Percentiles rank a stretch among this genome's conserved stretches.
phyloP scores from a whole-genome alignment of 2,113 vertebrate genomes.

The Seriola rivoliana region DNA sequence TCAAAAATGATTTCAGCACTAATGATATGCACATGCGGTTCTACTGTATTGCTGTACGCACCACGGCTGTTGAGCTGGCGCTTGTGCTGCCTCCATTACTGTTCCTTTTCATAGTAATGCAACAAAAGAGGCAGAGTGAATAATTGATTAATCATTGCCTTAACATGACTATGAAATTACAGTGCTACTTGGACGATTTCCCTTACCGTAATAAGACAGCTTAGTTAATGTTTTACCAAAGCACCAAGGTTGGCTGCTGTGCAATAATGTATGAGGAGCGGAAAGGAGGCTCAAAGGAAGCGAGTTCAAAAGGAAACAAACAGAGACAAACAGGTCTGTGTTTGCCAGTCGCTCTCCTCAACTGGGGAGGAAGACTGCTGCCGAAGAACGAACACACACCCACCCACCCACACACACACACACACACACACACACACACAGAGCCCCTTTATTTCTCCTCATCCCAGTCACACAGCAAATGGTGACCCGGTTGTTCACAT shows the following conservation, averaged over 20 bases:
- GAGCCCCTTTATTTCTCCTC: conserved; percentile 21
- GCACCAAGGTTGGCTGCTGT: conserved; percentile 48
- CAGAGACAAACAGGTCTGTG: conserved; percentile 73
- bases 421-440: conserved; percentile 51
- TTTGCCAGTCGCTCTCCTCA: conserved; percentile 67
- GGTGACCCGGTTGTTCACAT: conserved; percentile 61
- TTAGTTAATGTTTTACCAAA: conserved; percentile 59
- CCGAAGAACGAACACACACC: conserved; percentile 51
- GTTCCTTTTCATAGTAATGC: conserved; percentile 38
- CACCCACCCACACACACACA: conserved; percentile 42
- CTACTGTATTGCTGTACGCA: background rate
- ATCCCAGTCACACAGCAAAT: conserved; percentile 33
- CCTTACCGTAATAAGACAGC: conserved; percentile 64
- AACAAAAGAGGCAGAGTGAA: conserved; percentile 67
- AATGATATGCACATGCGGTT: background rate
- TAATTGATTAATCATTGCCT: conserved; percentile 73
- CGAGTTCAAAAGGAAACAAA: conserved; percentile 69
- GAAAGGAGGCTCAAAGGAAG: conserved; percentile 53
- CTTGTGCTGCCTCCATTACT: conserved; percentile 34
- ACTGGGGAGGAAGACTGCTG: conserved; percentile 47
- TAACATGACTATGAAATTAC: conserved; percentile 70
- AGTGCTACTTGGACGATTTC: conserved; percentile 52
- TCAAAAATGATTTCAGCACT: background rate
- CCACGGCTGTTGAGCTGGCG: background rate
- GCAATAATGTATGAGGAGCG: conserved; percentile 66